Base-by-base conservation (phyloP, 2,113 vertebrate genomes). In the Pseudolaguvia tuberculata region DNA sequence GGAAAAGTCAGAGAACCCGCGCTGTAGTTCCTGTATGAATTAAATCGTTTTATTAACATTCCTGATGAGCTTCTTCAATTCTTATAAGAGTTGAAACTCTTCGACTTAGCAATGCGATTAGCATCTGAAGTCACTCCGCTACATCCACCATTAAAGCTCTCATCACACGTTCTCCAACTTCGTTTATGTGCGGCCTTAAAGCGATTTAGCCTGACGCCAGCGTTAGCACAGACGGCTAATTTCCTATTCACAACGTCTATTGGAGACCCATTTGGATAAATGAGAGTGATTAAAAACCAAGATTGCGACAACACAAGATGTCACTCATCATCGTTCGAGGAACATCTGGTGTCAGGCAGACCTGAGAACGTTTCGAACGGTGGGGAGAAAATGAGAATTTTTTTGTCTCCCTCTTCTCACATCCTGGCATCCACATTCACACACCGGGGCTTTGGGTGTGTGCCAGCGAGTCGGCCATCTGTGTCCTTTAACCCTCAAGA, bases 1-100 rank as follows among this genome's bases (percentile, higher is more conserved):
- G 52, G 11, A 61, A 53, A 70, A 53, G 27, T 11, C 67, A 75
- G 75, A 80, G 86, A 84, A 86, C 53, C 87, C 88, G 87, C 86
- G 86, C 80, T 84, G 84, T 87, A 82, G 85, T 86, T 85, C 79
- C 84, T 83, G 82, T n/a, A 39, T 78, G 61, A 76, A 84, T 83
- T 85, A 86, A 90, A 89, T 89, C 82, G 86, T 88, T 89, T 88
- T 89, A 89, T 88, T 86, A 82, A 87, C 81, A 73, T 78, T 73
- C n/a, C 56, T 48, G 57, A 70, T 78, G 58, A 77, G 73, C 31
- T 55, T 55, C 17, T 45, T 57, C 31, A 72, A 69, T 63, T 81
- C 76, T 68, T 51, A 39, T 59, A 70, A 47, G 67, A 82, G 73
- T 73, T 70, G 21, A 71, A 62, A 66, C 77, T 71, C 70, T 57